Base-by-base conservation (phyloP, 2,888 invertebrate genomes). In the Ennomos fuscantarius region DNA sequence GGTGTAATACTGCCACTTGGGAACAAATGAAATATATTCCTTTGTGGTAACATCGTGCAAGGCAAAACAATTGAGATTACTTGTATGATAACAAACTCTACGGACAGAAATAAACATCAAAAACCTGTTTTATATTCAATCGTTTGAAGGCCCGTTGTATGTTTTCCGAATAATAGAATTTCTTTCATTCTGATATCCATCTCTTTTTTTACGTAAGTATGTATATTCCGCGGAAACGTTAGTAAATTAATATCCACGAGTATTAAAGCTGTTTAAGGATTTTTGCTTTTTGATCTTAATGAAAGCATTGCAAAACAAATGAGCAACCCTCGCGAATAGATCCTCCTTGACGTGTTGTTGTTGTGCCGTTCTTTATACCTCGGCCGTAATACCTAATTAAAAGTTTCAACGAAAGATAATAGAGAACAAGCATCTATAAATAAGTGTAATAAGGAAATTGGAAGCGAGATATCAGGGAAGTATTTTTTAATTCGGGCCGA, bases 51-150 rank as follows among this genome's bases (percentile, higher is more conserved):
- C 53, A 50, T 64, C 65, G 62, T 66, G 71, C 65, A 66, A 69
- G 49, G 62, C 46, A 63, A 65, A 70, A 75, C 65, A 74, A 70
- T 69, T 60, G 63, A 70, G 63, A 74, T 73, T 66, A 60, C 60
- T 51, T 58, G 54, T 64, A 65, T 63, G 65, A 70, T 70, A 73
- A 65, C 65, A 59, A 65, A 63, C 69, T 69, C 63, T 42, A 62
- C 55, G 62, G 62, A 57, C 56, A 65, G 41, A 62, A 64, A 59
- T 53, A 63, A 69, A 71, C 66, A 68, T 70, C 67, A 71, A 71
- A 69, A 69, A 72, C 69, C 65, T 69, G 69, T 72, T 74, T 69
- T 62, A 65, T 68, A 68, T 71, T 74, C 67, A 67, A 72, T 72
- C 60, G 69, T 49, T 62, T 48, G 46, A 37, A 44, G 63, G 66